Evolutionary conservation across 2,888 invertebrate species (phyloP).

Genomic region (Amphipoea oculea): DNA sequence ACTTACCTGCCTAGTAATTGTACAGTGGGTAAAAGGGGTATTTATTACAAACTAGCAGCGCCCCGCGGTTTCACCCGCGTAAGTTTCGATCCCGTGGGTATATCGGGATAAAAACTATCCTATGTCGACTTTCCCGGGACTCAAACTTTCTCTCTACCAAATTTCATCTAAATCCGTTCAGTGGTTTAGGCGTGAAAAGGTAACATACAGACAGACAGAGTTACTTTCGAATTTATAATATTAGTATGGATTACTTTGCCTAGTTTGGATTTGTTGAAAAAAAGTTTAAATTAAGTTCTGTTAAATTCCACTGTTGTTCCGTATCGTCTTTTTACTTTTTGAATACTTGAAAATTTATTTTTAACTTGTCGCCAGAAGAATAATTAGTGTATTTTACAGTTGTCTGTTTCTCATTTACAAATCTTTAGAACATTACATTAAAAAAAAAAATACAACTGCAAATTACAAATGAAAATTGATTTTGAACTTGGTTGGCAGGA

Average conservation of each 20-base stretch:
- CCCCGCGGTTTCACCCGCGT: too few relatives aligned
- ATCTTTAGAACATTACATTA: neutral
- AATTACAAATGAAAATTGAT: neutral
- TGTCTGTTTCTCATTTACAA: neutral
- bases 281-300: neutral
- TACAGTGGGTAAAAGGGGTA: conserved; percentile 42
- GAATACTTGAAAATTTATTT: neutral
- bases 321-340: conserved; percentile 1
- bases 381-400: neutral
- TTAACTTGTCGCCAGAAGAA: neutral
- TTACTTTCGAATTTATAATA: too few relatives aligned
- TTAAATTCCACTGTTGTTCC: neutral
- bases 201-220: too few relatives aligned
- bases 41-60: conserved; percentile 47
- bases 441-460: neutral
- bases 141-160: too few relatives aligned
- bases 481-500: neutral
- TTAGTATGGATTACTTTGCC: conserved; percentile 31
- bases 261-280: conserved; percentile 27
- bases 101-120: too few relatives aligned
- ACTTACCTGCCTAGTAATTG: conserved; percentile 58
- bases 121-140: too few relatives aligned
- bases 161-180: too few relatives aligned
- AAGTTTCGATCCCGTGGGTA: too few relatives aligned
- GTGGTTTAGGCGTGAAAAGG: too few relatives aligned